These are phyloP conservation scores for Drosophila mimetica DNA, from an alignment of 2,888 invertebrate species.

Conservation along the genomic window DNA sequence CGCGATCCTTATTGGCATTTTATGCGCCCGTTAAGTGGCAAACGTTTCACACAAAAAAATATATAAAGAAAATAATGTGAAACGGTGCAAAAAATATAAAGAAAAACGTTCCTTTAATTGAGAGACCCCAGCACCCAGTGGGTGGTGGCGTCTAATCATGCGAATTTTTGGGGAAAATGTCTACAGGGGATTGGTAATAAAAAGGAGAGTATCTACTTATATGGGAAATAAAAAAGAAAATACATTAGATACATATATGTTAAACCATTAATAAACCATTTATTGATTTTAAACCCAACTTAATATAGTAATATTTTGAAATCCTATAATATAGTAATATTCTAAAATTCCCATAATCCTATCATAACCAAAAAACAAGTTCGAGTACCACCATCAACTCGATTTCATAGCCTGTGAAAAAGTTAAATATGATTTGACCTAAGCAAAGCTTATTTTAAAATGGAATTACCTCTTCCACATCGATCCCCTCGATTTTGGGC, in stretches of 20 bases:
- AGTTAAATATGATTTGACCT: constrained; percentile 30
- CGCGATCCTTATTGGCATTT: constrained; percentile 48
- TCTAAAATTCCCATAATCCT: background rate
- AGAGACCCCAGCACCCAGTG: constrained; percentile 2
- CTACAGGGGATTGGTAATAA: background rate
- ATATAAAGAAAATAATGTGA: constrained; percentile 3
- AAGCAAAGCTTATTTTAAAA: constrained; percentile 26
- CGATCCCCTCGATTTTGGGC: too few relatives aligned
- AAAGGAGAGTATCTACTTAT: background rate
- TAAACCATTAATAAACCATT: too few relatives aligned
- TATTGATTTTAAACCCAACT: too few relatives aligned
- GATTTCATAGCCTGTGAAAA: constrained; percentile 10
- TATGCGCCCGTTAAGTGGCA: constrained; percentile 54
- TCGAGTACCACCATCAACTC: constrained; percentile 1
- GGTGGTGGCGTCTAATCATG: background rate
- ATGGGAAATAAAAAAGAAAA: too few relatives aligned
- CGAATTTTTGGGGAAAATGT: background rate
- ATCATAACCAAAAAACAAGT: background rate
- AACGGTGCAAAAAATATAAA: constrained; percentile 4
- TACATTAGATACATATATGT: too few relatives aligned
- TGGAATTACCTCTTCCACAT: constrained; percentile 26
- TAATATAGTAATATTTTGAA: background rate
- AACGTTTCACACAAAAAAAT: constrained; percentile 30
- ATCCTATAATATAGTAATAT: background rate
- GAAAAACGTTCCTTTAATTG: background rate